Conservation (phyloP, 2,113 vertebrate genomes). For the Seriola rivoliana region DNA sequence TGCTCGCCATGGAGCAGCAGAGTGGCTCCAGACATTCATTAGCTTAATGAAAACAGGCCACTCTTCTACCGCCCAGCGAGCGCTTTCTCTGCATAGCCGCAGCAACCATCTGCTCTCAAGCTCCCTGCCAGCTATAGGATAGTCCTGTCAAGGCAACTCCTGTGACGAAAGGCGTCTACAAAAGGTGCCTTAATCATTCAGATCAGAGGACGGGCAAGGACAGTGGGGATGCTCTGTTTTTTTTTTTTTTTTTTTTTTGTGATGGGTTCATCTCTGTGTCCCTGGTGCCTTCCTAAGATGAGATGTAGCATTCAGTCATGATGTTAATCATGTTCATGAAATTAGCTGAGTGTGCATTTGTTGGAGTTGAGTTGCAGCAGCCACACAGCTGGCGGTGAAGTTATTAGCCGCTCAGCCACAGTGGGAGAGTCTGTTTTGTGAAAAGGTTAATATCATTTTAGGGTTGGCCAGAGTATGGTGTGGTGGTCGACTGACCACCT, state of each 20-base stretch:
- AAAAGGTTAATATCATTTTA: slow-evolving; percentile 82
- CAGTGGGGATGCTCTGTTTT: slow-evolving; percentile 41
- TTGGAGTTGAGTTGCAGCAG: slow-evolving; percentile 63
- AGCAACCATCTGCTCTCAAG: slow-evolving; percentile 84
- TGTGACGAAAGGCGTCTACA: slow-evolving; percentile 63
- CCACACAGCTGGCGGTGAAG: slow-evolving; percentile 74
- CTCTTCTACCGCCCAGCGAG: slow-evolving; percentile 80
- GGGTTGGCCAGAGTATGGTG: slow-evolving; percentile 65
- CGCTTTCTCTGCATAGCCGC: slow-evolving; percentile 60
- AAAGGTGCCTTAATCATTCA: slow-evolving; percentile 71
- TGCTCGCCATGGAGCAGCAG: slow-evolving; percentile 75
- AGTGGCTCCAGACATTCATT: slow-evolving; percentile 86
- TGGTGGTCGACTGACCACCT: slow-evolving; percentile 77
- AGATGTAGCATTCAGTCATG: slow-evolving; percentile 43
- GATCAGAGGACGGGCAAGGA: slow-evolving; percentile 70
- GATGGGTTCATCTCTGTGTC: slow-evolving; percentile 37
- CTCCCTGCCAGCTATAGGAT: slow-evolving; percentile 82
- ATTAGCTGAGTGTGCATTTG: slow-evolving; percentile 75
- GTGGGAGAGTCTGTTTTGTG: slow-evolving; percentile 69
- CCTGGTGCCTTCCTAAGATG: slow-evolving; percentile 34
- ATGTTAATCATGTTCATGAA: slow-evolving; percentile 65
- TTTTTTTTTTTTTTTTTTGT: slow-evolving; percentile 10
- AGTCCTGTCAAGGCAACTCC: slow-evolving; percentile 79
- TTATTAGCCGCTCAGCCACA: slow-evolving; percentile 71
- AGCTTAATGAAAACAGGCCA: slow-evolving; percentile 87